Percentiles rank a stretch among this genome's conserved stretches.
These are phyloP conservation scores for Micropoecilia bifurca DNA, from an alignment of 2,797 vertebrate genomes.

Conservation along the genomic window DNA sequence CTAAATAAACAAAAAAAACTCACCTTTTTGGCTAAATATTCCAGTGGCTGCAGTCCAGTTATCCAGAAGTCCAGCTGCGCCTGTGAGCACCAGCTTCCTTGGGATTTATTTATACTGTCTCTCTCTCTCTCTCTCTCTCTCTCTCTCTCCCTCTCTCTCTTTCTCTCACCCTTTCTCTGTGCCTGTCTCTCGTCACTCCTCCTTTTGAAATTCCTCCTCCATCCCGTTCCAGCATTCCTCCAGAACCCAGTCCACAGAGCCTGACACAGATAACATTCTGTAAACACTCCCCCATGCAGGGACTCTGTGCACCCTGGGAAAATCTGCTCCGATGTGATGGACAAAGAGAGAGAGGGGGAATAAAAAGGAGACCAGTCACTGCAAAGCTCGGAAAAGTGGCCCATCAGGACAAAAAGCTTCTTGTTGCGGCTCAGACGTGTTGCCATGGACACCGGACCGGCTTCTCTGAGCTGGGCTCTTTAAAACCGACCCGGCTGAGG, in stretches of 20 bases:
- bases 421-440: slow-evolving; percentile 69
- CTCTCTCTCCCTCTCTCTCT: slow-evolving; percentile 39
- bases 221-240: slow-evolving; percentile 81
- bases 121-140: slow-evolving; percentile 40
- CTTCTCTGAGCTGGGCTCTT: neutral
- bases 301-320: slow-evolving; percentile 66
- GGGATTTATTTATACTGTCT: slow-evolving; percentile 79
- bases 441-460: slow-evolving; percentile 60
- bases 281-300: slow-evolving; percentile 78
- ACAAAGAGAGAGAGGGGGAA: slow-evolving; percentile 23
- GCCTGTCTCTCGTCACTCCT: slow-evolving; percentile 77
- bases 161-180: slow-evolving; percentile 20
- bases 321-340: slow-evolving; percentile 13
- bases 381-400: slow-evolving; percentile 35
- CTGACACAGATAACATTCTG: slow-evolving; percentile 82
- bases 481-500: neutral
- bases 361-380: slow-evolving; percentile 43
- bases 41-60: slow-evolving; percentile 68
- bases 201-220: slow-evolving; percentile 80
- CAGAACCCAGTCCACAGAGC: slow-evolving; percentile 77
- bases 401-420: slow-evolving; percentile 69
- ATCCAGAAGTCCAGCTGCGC: slow-evolving; percentile 77
- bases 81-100: slow-evolving; percentile 76
- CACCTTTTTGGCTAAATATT: slow-evolving; percentile 75
- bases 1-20: slow-evolving; percentile 44